These are phyloP conservation scores for Digitonthophagus gazella DNA, from an alignment of 2,888 invertebrate species.

Conservation along the genomic window DNA sequence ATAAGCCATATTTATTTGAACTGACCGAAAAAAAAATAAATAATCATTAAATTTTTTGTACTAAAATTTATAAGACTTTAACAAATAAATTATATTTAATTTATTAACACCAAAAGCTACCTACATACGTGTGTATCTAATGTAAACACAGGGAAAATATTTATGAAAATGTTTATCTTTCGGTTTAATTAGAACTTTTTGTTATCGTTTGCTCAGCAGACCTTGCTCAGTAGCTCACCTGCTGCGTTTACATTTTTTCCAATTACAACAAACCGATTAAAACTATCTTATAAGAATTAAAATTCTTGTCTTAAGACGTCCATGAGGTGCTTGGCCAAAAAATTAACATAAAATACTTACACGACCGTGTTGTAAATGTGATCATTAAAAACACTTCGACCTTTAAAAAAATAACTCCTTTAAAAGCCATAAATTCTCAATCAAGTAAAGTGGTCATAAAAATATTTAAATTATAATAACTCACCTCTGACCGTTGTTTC, in stretches of 20 bases:
- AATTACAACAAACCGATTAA: neutral
- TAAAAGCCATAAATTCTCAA: neutral
- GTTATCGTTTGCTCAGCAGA: neutral
- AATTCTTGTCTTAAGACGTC: too few relatives aligned
- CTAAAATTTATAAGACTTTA: too few relatives aligned
- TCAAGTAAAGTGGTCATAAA: too few relatives aligned
- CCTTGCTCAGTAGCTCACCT: neutral
- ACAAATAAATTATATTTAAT: too few relatives aligned
- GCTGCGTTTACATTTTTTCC: neutral
- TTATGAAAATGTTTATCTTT: neutral
- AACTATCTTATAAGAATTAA: too few relatives aligned
- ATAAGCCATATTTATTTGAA: too few relatives aligned
- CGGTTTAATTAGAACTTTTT: neutral
- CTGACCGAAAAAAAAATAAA: too few relatives aligned
- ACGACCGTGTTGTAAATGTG: neutral
- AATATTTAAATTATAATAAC: constrained; percentile 39
- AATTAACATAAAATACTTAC: neutral
- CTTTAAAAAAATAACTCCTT: neutral
- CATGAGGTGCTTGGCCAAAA: neutral
- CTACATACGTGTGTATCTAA: neutral
- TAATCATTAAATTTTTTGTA: too few relatives aligned
- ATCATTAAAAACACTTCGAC: neutral
- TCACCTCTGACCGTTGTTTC: constrained; percentile 68
- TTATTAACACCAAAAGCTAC: too few relatives aligned
- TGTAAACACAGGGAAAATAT: neutral